Conservation (phyloP, 2,113 vertebrate genomes). For the Aramus guarauna region DNA sequence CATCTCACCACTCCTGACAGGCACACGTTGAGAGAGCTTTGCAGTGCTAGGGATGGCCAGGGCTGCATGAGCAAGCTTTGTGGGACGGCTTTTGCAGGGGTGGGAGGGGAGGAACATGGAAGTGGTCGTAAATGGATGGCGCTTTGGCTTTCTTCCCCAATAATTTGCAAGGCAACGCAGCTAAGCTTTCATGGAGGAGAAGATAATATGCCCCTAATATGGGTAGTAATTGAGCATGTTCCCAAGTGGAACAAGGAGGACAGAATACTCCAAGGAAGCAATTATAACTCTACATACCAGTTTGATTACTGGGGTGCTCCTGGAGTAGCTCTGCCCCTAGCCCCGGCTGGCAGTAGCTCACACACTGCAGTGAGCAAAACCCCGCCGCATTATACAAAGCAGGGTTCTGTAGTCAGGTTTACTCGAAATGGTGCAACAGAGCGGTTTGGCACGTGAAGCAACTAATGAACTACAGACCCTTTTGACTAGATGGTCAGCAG, state of each 20-base stretch:
- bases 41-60: rapidly evolving
- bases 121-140: background rate
- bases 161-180: rapidly evolving
- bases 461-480: background rate
- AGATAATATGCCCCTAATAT: background rate
- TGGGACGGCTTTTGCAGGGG: background rate
- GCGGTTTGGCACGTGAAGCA: rapidly evolving
- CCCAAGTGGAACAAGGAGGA: background rate
- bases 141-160: background rate
- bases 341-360: background rate
- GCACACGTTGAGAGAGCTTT: background rate
- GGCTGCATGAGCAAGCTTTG: background rate
- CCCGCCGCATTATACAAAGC: background rate
- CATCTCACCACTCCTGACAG: background rate
- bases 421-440: background rate
- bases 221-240: background rate
- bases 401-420: background rate
- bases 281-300: background rate
- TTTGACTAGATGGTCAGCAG: background rate
- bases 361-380: background rate
- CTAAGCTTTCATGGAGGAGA: background rate
- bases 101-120: background rate
- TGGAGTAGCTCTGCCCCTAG: background rate
- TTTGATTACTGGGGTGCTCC: background rate
- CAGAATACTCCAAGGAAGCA: background rate